Conservation (phyloP, 1,140 invertebrate species). For the Heliconius eleuchia region DNA sequence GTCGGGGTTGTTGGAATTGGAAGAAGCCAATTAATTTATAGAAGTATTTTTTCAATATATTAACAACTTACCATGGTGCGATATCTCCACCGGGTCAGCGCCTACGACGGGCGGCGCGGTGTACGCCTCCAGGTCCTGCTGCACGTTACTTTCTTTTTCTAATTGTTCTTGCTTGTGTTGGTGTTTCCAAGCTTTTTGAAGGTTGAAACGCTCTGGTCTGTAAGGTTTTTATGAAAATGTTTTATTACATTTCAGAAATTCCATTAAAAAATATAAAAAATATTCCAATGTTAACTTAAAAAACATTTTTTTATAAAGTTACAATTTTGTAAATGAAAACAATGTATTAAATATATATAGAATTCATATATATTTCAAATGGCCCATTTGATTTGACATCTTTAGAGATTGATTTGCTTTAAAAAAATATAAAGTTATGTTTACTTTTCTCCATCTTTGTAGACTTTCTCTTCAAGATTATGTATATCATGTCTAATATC, state of each 20-base stretch:
- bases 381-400: too few species aligned
- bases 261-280: too few species aligned
- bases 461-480: slow-evolving; percentile 83
- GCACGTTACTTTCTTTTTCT: slow-evolving; percentile 56
- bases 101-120: slow-evolving; percentile 62
- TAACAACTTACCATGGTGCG: slow-evolving; percentile 55
- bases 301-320: too few species aligned
- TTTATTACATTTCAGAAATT: too few species aligned
- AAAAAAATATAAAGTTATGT: neutral
- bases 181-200: slow-evolving; percentile 74
- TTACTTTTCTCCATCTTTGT: slow-evolving; percentile 81
- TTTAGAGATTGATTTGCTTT: too few species aligned
- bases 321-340: too few species aligned
- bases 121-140: slow-evolving; percentile 68
- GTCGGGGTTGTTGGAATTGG: too few species aligned
- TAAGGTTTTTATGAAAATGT: neutral
- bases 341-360: too few species aligned
- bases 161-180: slow-evolving; percentile 68
- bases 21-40: too few species aligned
- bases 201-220: slow-evolving; percentile 76
- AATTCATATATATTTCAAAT: too few species aligned
- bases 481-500: slow-evolving; percentile 84
- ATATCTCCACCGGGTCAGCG: slow-evolving; percentile 55
- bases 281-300: too few species aligned
- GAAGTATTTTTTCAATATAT: too few species aligned